phyloP scores from a whole-genome alignment of 2,113 vertebrate species.

The Channa maculata region DNA sequence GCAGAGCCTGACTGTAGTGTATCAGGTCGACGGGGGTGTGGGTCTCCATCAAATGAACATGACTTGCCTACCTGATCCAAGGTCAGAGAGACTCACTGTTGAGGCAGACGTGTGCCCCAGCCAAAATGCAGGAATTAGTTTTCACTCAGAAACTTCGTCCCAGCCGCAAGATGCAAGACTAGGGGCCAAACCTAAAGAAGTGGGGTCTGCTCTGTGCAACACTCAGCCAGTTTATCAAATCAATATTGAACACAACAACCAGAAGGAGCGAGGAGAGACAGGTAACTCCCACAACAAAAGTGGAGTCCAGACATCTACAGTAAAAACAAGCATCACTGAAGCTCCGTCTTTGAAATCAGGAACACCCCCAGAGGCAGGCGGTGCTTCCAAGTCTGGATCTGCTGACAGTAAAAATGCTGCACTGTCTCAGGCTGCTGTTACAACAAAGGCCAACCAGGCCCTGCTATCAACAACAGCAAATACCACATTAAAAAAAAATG shows the following conservation, averaged over 20 bases:
- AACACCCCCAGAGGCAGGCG: conserved; percentile 39
- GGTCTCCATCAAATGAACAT: conserved; percentile 38
- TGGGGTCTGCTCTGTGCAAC: conserved; percentile 60
- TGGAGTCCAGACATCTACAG: conserved; percentile 16
- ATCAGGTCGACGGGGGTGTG: conserved; percentile 55
- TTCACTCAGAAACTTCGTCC: conserved; percentile 56
- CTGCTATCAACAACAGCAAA: conserved; percentile 51
- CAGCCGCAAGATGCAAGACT: conserved; percentile 62
- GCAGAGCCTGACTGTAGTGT: conserved; percentile 84
- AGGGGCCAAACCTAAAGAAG: conserved; percentile 61
- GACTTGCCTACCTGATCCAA: conserved; percentile 33
- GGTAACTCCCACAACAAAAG: conserved; percentile 24
- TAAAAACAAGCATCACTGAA: conserved; percentile 47
- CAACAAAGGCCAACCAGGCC: conserved; percentile 47
- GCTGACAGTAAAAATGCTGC: conserved; percentile 52
- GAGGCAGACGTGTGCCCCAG: conserved; percentile 70
- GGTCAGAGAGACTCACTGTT: conserved; percentile 64
- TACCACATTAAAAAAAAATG: conserved; percentile 58
- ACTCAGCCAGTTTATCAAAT: conserved; percentile 81
- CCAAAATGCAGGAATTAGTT: conserved; percentile 34
- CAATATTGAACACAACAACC: conserved; percentile 67
- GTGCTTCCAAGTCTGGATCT: conserved; percentile 43
- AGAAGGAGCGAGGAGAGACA: conserved; percentile 44
- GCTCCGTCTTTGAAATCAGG: conserved; percentile 54
- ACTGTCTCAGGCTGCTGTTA: conserved; percentile 41